Conservation (phyloP, 2,113 vertebrate species). For the Siniperca knerii region DNA sequence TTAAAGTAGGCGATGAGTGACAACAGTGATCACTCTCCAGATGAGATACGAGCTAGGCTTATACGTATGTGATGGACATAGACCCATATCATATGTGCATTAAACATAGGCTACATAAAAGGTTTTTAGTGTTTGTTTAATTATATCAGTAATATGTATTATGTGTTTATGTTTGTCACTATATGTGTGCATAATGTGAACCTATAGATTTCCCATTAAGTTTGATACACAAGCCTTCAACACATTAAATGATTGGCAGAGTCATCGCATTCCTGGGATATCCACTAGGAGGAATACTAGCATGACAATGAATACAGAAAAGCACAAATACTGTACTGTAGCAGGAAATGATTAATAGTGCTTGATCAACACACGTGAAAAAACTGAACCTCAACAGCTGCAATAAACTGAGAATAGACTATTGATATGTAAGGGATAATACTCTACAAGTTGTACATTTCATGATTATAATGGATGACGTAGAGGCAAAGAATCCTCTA, state of each 20-base stretch:
- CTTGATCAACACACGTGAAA: neutral
- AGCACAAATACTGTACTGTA: neutral
- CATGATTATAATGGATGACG: neutral
- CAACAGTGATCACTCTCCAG: conserved; percentile 27
- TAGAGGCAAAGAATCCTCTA: neutral
- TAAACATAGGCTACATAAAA: conserved; percentile 47
- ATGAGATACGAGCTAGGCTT: conserved; percentile 26
- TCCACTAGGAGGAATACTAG: neutral
- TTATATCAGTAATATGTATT: conserved; percentile 26
- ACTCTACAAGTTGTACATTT: neutral
- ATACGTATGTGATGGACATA: conserved; percentile 28
- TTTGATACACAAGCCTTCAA: conserved; percentile 32
- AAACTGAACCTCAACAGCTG: neutral
- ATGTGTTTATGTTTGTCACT: neutral
- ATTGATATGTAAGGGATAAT: neutral
- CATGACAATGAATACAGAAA: neutral
- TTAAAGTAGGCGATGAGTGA: conserved; percentile 19
- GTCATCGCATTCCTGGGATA: neutral
- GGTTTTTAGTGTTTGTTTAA: conserved; percentile 47
- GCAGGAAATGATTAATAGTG: neutral
- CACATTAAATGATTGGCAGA: conserved; percentile 20
- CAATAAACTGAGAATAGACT: neutral
- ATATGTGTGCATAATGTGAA: conserved; percentile 14
- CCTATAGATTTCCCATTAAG: conserved; percentile 34
- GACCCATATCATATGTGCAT: conserved; percentile 37